Evolutionary conservation across 1,140 invertebrate genomes (phyloP).

Genomic region (Copidosoma floridanum): DNA sequence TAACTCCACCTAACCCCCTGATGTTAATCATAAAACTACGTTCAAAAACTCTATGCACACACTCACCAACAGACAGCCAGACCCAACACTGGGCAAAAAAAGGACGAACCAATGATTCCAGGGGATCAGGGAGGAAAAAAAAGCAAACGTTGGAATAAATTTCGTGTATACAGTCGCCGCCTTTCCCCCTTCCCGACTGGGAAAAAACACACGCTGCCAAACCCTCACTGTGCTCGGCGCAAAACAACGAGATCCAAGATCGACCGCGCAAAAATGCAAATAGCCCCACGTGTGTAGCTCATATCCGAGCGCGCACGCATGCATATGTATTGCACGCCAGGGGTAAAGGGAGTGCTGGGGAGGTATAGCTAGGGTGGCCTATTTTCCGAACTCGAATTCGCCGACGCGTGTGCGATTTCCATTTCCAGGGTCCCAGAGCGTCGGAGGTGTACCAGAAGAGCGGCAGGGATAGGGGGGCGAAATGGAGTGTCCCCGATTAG

Average conservation of each 20-base stretch:
- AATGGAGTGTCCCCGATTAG: constrained; percentile 2
- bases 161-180: no score
- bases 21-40: no score
- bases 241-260: constrained; percentile 20
- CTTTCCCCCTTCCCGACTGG: background rate
- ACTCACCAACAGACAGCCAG: no score
- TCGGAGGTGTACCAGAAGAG: background rate
- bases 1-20: no score
- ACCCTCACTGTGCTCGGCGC: no score
- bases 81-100: no score
- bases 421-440: background rate
- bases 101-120: no score
- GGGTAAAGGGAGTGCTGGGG: background rate
- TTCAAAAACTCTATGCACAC: no score
- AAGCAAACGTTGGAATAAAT: no score
- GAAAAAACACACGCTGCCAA: no score
- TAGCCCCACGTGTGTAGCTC: background rate
- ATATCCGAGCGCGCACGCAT: background rate
- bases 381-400: constrained; percentile 38
- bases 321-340: background rate
- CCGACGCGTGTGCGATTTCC: constrained; percentile 5
- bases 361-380: constrained; percentile 12
- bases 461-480: background rate
- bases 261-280: constrained; percentile 24
- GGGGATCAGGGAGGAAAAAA: no score